Base-by-base conservation (phyloP, 2,113 vertebrate genomes). In the Muscicapa adusta region DNA sequence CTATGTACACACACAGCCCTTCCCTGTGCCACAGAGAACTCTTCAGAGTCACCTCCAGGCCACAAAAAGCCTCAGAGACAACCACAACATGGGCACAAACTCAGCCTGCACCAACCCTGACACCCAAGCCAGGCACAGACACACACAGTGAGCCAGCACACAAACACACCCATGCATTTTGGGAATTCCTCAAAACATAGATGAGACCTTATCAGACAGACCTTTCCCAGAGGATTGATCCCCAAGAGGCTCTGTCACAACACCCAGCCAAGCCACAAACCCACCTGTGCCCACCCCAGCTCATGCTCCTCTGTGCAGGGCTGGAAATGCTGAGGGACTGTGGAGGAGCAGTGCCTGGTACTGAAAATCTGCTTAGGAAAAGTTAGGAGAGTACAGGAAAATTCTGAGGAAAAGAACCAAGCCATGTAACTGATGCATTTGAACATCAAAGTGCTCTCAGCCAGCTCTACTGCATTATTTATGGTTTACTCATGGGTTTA, bases 361-460 rank as follows among this genome's bases (percentile, higher is more conserved):
- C 58, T 66, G 65, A 73, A 76, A 74, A n/a, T 22, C 45, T 57
- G 40, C 53, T 45, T n/a, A 4, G 3, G n/a, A 20, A 38, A 91
- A 75, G 65, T 75, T 56, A 54, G 50, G 38, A n/a, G 62, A 93
- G 14, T 2, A 19, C 26, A 45, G 60, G 14, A 53, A 80, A 93
- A 81, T n/a, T 22, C 4, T 18, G 61, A 74, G 40, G 40, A 60
- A 78, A 82, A 88, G 67, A 58, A 77, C 43, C 36, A 75, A 72
- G 92, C 34, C 33, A 48, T 92, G 51, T 12, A 76, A 74, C 34
- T 22, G 51, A 22, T 26, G 43, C n/a, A 53, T 85, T 86, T 76
- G 48, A 92, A 92, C 88, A 96, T 96, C 95, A 96, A 96, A 95
- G 93, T 18, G 20, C 40, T 85, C 68, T 77, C 89, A 87, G 72